phyloP scores from a whole-genome alignment of 2,113 vertebrate species.

The Noctilio leporinus region DNA sequence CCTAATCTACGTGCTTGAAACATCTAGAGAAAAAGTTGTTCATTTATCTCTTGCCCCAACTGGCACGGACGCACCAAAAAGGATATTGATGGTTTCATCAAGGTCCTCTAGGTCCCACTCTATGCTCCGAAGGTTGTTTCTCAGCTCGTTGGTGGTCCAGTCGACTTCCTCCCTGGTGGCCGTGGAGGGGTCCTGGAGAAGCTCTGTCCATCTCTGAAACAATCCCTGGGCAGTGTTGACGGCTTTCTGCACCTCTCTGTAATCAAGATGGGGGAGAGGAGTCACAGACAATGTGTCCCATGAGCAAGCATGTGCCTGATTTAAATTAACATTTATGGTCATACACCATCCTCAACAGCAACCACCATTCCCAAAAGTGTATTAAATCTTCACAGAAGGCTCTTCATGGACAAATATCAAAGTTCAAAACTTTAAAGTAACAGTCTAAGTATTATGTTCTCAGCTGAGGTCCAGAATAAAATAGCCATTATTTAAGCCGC shows the following conservation, averaged over 20 bases:
- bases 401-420: background rate
- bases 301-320: background rate
- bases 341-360: background rate
- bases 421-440: constrained; percentile 17
- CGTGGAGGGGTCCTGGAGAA: constrained; percentile 86
- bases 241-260: constrained; percentile 96
- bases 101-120: constrained; percentile 99
- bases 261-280: background rate
- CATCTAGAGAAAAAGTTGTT: background rate
- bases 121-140: constrained; percentile 96
- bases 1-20: background rate
- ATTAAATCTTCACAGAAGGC: background rate
- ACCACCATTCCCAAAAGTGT: background rate
- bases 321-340: background rate
- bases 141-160: constrained; percentile 98
- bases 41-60: background rate
- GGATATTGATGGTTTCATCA: constrained; percentile 99
- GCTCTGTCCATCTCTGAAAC: constrained; percentile 94
- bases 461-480: constrained; percentile 23
- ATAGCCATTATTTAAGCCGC: background rate
- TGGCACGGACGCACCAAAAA: constrained; percentile 58
- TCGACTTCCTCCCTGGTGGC: constrained; percentile 95
- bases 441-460: background rate
- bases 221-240: constrained; percentile 94
- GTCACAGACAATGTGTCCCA: background rate